Base-by-base conservation (phyloP, 2,113 vertebrate species). In the Dascyllus trimaculatus region DNA sequence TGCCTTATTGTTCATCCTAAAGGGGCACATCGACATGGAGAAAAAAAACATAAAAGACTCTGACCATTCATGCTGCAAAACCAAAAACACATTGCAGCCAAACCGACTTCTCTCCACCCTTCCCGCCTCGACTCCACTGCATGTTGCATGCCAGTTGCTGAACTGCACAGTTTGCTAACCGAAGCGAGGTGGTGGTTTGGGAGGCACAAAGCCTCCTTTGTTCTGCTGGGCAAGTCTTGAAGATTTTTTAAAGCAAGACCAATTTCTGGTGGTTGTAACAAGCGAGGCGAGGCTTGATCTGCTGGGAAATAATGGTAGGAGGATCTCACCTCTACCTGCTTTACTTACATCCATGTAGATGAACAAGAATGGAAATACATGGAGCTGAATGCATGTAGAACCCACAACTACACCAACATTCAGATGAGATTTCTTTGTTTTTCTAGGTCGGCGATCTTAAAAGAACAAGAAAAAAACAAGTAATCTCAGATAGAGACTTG, bases 151-250 rank as follows among this genome's bases (percentile, higher is more conserved):
- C 78, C 80, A 84, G 74, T 78, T 60, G 25, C 81, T 87, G 64
- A 85, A 71, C 59, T 73, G 61, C 64, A 74, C 73, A 75, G 57
- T 88, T 71, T 71, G 71, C 67, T 64, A 71, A 79, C 58, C 19
- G 60, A 71, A 65, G 76, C 63, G 45, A 70, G 75, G 25, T 66
- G 64, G 76, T 61, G 74, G 59, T 61, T 78, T 71, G 70, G 22
- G 63, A 80, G 66, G 60, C 62, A 93, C 88, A 93, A 89, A 92
- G 88, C 43, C 46, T 64, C 59, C 73, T 87, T 92, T 93, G 88
- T 92, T 88, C 75, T 61, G 63, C 53, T 17, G 19, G 72, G 76
- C 48, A 70, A 68, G 72, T 68, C 58, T 40, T 7, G 45, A 79
- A 69, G 58, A 68, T 71, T 80, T n/a, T 68, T 66, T 69, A 35